Base-by-base conservation (phyloP, 2,797 vertebrate species). In the Pipistrellus pygmaeus region DNA sequence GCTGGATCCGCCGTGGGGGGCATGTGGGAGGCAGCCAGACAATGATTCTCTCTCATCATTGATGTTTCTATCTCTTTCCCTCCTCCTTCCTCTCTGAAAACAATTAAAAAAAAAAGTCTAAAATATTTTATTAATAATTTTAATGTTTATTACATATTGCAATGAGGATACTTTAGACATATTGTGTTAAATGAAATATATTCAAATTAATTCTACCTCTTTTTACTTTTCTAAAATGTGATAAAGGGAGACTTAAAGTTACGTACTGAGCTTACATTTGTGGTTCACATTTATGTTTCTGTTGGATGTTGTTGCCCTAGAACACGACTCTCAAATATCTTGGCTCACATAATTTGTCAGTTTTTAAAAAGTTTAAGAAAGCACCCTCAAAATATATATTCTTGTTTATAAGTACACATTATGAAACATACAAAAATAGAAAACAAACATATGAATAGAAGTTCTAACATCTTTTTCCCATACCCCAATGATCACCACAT, bases 321-420 rank as follows among this genome's bases (percentile, higher is more conserved):
- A 75, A 23, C 51, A 25, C 57, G 66, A 27, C 14, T 88, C 18
- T 92, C 23, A 64, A 71, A 53, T 38, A 64, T 25, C 53, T 88
- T 75, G 60, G 27, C 46, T 75, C n/a, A 64, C 2, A 35, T 0
- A 62, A 18, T 90, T 83, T 14, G 46, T 71, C 69, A 64, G 11
- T 85, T 83, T 82, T 48, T 35, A 44, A 51, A 68, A 35, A 5
- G 21, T 88, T 85, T 76, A 32, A 90, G 78, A 85, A 86, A 38
- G 27, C 20, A 41, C 6, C 20, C 6, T 30, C 32, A 3, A 88
- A 60, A 75, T 57, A 48, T 14, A 32, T 30, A 30, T 14, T 6
- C 87, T 76, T 77, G 14, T 76, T 93, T 94, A 38, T 57, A 87
- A 85, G 35, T 69, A 75, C 57, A 80, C 4, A 82, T 93, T 85